phyloP scores from a whole-genome alignment of 2,113 vertebrate genomes.

The Notechis scutatus region DNA sequence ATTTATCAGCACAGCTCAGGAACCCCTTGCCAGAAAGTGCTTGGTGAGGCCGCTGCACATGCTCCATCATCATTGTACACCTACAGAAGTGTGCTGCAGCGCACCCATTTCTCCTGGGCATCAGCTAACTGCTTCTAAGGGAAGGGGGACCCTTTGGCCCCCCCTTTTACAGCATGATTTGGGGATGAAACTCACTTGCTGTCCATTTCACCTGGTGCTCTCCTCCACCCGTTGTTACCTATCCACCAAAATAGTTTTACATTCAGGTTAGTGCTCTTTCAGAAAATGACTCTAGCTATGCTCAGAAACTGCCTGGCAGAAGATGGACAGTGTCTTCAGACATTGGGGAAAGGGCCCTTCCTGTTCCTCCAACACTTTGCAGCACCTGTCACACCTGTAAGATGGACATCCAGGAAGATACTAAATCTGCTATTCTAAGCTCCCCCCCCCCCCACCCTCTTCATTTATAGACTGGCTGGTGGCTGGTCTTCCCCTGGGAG shows the following conservation, averaged over 20 bases:
- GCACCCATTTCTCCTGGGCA: background rate
- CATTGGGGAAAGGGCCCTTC: background rate
- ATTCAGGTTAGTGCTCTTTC: background rate
- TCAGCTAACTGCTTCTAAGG: background rate
- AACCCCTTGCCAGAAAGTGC: background rate
- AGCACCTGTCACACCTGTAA: background rate
- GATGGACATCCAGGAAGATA: background rate
- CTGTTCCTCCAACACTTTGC: background rate
- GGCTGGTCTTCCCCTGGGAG: background rate
- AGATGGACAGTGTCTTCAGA: background rate
- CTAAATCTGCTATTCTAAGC: background rate
- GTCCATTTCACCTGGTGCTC: background rate
- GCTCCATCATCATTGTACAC: background rate
- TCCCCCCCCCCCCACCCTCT: accelerated
- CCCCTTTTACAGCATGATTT: background rate
- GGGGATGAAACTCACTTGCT: background rate
- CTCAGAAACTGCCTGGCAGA: background rate
- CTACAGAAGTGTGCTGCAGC: background rate
- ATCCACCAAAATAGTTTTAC: background rate
- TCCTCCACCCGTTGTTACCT: background rate
- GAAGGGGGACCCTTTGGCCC: background rate
- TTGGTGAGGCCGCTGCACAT: background rate
- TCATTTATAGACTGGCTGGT: background rate
- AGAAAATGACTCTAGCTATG: background rate
- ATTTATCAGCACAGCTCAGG: background rate